phyloP scores from a whole-genome alignment of 2,888 invertebrate genomes.

The Dryadula phaetusa region DNA sequence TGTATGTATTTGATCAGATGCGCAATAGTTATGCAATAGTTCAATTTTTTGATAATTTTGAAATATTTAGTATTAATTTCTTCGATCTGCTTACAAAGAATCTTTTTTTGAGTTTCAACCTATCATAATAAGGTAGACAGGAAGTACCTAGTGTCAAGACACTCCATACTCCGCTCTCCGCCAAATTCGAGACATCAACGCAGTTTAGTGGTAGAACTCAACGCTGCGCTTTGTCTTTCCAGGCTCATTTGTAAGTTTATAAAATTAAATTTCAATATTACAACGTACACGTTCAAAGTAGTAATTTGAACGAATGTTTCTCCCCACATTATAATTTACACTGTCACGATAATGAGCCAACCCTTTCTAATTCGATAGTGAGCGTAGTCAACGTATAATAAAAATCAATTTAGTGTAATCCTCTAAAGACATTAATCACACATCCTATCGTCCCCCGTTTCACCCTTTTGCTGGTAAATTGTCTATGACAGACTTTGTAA shows the following conservation, averaged over 20 bases:
- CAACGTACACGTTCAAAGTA: slow-evolving; percentile 1
- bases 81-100: too few species aligned
- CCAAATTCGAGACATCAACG: too few species aligned
- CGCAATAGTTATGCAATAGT: too few species aligned
- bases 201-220: too few species aligned
- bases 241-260: slow-evolving; percentile 34
- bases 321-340: slow-evolving; percentile 37
- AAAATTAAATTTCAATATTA: slow-evolving; percentile 12
- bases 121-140: too few species aligned
- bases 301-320: slow-evolving; percentile 17
- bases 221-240: too few species aligned
- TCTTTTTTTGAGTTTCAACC: too few species aligned
- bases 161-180: too few species aligned
- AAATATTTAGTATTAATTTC: too few species aligned
- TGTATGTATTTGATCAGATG: too few species aligned
- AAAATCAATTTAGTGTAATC: slow-evolving; percentile 74
- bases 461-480: slow-evolving; percentile 54
- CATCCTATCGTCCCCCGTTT: slow-evolving; percentile 54
- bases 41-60: too few species aligned
- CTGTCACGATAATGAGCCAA: slow-evolving; percentile 46
- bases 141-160: too few species aligned
- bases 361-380: slow-evolving; percentile 50
- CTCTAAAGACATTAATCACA: slow-evolving; percentile 70
- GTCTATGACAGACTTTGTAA: slow-evolving; percentile 28
- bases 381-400: slow-evolving; percentile 61